Evolutionary conservation across 2,113 vertebrate species (phyloP).

Genomic region (Corvus moneduloides): DNA sequence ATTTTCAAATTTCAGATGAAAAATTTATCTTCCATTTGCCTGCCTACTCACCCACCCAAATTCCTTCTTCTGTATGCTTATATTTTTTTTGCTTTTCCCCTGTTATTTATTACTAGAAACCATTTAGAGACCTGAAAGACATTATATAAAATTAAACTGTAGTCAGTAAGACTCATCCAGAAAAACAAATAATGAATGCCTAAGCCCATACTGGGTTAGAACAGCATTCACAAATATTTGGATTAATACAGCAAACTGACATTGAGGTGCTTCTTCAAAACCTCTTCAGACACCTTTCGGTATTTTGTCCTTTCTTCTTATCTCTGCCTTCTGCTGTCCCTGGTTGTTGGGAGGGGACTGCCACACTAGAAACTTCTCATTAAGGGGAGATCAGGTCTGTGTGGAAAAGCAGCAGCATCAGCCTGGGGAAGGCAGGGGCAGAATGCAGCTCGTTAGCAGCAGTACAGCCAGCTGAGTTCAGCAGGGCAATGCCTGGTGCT

Average conservation of each 20-base stretch:
- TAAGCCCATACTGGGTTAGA: neutral
- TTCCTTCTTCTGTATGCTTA: neutral
- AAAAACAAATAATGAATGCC: neutral
- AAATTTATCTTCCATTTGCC: neutral
- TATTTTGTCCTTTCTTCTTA: neutral
- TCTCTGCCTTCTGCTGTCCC: neutral
- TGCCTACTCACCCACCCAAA: neutral
- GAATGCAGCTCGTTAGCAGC: neutral
- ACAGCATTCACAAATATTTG: neutral
- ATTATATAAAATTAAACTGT: neutral
- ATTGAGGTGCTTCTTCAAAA: neutral
- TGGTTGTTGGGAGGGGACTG: accelerated
- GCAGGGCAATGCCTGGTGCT: neutral
- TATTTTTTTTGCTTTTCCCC: neutral
- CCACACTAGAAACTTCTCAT: accelerated
- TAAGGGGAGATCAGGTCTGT: neutral
- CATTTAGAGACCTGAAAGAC: neutral
- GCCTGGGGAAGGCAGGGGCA: neutral
- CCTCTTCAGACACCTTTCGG: neutral
- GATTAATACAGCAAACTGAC: neutral
- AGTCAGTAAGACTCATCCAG: neutral
- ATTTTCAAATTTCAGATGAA: conserved; percentile 15
- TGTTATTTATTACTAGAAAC: neutral
- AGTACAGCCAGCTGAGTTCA: neutral
- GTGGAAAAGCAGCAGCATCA: neutral